phyloP scores from a whole-genome alignment of 2,888 invertebrate species.

The Spicauda simplicius region DNA sequence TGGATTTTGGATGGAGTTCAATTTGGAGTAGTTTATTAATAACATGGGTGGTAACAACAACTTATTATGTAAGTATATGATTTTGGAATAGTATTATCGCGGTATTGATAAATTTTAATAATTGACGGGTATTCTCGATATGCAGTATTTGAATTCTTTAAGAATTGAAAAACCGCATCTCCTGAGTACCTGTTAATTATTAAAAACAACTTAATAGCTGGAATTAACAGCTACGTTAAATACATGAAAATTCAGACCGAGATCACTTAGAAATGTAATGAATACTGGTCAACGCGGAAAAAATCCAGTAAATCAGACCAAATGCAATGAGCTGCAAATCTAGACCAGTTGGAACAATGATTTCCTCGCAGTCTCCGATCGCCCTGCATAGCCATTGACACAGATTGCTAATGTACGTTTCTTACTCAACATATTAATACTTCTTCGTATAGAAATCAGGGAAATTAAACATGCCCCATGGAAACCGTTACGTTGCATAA shows the following conservation, averaged over 20 bases:
- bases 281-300: constrained; percentile 5
- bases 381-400: constrained; percentile 37
- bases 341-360: constrained; percentile 30
- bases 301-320: constrained; percentile 1
- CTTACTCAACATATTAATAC: constrained; percentile 28
- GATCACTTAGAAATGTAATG: not conserved
- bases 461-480: constrained; percentile 20
- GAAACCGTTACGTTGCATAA: constrained; percentile 12
- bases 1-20: no score
- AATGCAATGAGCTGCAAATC: constrained; percentile 15
- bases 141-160: no score
- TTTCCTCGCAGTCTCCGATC: constrained; percentile 26
- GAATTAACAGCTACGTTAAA: not conserved
- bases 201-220: no score
- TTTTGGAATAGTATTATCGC: no score
- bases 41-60: no score
- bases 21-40: no score
- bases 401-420: constrained; percentile 31
- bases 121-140: no score
- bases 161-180: no score
- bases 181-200: no score
- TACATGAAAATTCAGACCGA: not conserved
- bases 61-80: no score
- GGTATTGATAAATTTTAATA: no score
- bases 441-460: constrained; percentile 24